Evolutionary conservation across 2,888 invertebrate genomes (phyloP), one percentile per base, ranked within the genome.

Genomic region (Gisinianus flammeolus): DNA sequence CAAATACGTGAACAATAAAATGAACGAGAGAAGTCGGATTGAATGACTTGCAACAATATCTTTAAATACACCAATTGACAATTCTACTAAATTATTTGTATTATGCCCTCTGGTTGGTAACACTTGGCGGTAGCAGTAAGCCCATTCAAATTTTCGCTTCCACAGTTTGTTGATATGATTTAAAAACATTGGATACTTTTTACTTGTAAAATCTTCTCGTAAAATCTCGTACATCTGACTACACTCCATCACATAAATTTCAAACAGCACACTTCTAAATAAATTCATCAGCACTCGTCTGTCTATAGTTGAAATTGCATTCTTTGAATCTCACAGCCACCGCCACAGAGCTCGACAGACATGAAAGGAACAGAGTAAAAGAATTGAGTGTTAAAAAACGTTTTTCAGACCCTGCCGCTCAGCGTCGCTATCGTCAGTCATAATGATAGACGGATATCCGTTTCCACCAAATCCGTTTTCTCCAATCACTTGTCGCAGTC

Each of bases 61-160:
- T 62, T 62, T 62, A 26, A 62, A 62, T 26, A 62, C 16, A 26
- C 26, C 3, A 26, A 62, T 62, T 12, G 28, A 62, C 2, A 26
- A 62, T 62, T 62, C 26, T 12, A 62, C 8, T 24, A 62, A 12
- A 62, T 62, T 62, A 62, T 62, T 62, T 2, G 62, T 62, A 26
- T 62, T 24, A 16, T 62, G 62, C 10, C 62, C 62, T 28, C 62
- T 5, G 12, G 62, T 62, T 5, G 62, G 62, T 24, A 62, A 16
- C 24, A 12, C 28, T 26, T 62, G 62, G 5, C 62, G 24, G 28
- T 62, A 62, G 28, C 26, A 24, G 10, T 62, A 62, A 26, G 26
- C 26, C 62, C 62, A 62, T 28, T 62, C 62, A 26, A 2, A 26
- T 28, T 10, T 62, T 26, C 62, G 24, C 16, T 3, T 26, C 62